Percentiles rank a stretch among this genome's conserved stretches.
phyloP scores from a whole-genome alignment of 1,140 invertebrate species.

The Homalodisca vitripennis region DNA sequence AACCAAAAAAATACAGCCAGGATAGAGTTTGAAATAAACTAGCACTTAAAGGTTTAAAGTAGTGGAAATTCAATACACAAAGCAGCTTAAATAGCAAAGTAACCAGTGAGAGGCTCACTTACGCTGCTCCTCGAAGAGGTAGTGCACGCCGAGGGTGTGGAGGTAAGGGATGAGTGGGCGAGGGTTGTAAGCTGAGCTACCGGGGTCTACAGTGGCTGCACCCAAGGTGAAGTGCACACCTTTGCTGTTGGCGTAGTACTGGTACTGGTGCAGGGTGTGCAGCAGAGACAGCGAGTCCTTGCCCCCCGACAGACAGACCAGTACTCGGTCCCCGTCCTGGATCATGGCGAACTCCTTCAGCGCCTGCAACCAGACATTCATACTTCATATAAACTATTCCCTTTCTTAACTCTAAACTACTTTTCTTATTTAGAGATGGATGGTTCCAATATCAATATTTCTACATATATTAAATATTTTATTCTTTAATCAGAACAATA shows the following conservation, averaged over 20 bases:
- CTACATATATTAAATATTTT: no score
- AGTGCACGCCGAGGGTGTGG: slow-evolving; percentile 62
- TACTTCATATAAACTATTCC: no score
- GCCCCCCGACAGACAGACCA: slow-evolving; percentile 83
- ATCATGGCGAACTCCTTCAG: slow-evolving; percentile 86
- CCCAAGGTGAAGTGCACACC: slow-evolving; percentile 75
- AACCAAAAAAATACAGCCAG: no score
- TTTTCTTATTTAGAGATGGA: no score
- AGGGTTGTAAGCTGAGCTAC: slow-evolving; percentile 62
- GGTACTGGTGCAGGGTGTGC: slow-evolving; percentile 82
- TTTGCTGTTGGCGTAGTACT: slow-evolving; percentile 71
- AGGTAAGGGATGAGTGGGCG: slow-evolving; percentile 67
- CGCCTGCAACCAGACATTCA: slow-evolving; percentile 66
- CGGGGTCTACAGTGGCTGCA: slow-evolving; percentile 70
- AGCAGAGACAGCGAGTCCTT: slow-evolving; percentile 79
- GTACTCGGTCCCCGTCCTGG: slow-evolving; percentile 72
- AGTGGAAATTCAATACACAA: no score
- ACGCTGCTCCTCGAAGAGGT: slow-evolving; percentile 69
- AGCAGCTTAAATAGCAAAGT: no score
- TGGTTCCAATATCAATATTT: no score
- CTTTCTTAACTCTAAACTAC: no score
- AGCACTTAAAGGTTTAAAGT: no score
- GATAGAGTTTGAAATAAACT: no score
- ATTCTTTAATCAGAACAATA: no score
- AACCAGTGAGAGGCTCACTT: slow-evolving; percentile 23